Percentiles rank a stretch among this genome's conserved stretches.
phyloP scores from a whole-genome alignment of 92 coral and sea anemone species.

The Palythoa caribaeorum region DNA sequence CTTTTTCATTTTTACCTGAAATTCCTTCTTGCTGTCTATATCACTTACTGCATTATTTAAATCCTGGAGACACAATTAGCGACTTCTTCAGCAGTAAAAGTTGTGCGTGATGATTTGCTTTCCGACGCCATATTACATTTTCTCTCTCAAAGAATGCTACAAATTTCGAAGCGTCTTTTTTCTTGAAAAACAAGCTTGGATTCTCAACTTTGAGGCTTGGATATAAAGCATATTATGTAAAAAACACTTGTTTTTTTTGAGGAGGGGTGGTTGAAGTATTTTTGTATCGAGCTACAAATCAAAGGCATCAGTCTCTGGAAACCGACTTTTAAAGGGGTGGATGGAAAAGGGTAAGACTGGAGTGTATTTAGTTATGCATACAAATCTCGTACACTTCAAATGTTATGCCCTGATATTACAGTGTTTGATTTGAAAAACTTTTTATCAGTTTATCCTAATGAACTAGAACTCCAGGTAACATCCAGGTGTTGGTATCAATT shows the following conservation, averaged over 20 bases:
- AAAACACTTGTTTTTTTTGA: neutral
- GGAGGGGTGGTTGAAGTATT: neutral
- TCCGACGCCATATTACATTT: slow-evolving; percentile 18
- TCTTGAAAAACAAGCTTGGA: slow-evolving; percentile 19
- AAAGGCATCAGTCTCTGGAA: too few relatives aligned
- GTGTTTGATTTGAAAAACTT: too few relatives aligned
- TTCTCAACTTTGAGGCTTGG: neutral
- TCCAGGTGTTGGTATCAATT: too few relatives aligned
- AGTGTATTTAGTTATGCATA: too few relatives aligned
- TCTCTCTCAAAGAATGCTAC: slow-evolving; percentile 11
- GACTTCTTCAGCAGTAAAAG: slow-evolving; percentile 14
- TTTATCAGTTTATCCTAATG: too few relatives aligned
- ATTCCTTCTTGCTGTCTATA: slow-evolving; percentile 14
- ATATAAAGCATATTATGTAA: neutral
- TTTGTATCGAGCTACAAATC: too few relatives aligned
- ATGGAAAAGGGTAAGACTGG: too few relatives aligned
- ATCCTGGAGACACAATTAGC: neutral
- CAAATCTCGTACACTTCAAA: too few relatives aligned
- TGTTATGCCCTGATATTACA: too few relatives aligned
- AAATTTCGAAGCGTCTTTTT: slow-evolving; percentile 3
- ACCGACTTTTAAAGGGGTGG: too few relatives aligned
- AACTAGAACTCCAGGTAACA: too few relatives aligned
- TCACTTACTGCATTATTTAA: neutral
- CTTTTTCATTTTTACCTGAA: slow-evolving; percentile 1
- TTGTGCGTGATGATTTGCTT: slow-evolving; percentile 18